Percentiles rank a stretch among this genome's conserved stretches.
Evolutionary conservation across 2,797 vertebrate genomes (phyloP).

Genomic region (Crax fasciolata): DNA sequence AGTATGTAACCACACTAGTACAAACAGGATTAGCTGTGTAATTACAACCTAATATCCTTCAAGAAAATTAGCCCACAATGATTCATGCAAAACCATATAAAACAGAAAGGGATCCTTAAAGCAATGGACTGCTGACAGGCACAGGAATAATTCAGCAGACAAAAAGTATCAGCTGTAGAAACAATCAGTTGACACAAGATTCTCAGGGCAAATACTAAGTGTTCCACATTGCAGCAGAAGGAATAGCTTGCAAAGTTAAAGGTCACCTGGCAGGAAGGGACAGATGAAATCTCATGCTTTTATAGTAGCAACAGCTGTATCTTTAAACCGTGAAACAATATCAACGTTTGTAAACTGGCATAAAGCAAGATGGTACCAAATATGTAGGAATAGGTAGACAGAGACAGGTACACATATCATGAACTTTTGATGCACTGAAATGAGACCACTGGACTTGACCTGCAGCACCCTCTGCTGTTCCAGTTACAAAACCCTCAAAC

Average conservation of each 20-base stretch:
- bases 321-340: background rate
- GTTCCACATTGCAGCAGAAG: background rate
- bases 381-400: background rate
- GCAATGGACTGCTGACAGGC: background rate
- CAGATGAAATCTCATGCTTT: background rate
- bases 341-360: background rate
- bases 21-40: background rate
- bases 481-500: background rate
- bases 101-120: background rate
- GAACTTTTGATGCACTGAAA: accelerated
- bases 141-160: background rate
- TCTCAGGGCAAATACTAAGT: background rate
- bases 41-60: background rate
- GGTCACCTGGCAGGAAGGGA: background rate
- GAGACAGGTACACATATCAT: accelerated
- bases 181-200: background rate
- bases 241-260: background rate
- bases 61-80: background rate
- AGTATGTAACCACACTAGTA: background rate
- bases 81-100: background rate
- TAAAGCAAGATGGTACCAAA: background rate
- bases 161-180: background rate
- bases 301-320: background rate
- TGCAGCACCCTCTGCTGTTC: slow-evolving; percentile 46
- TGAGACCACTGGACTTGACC: background rate